Evolutionary conservation across 1,140 invertebrate genomes (phyloP).

Genomic region (Antheraea mylitta): DNA sequence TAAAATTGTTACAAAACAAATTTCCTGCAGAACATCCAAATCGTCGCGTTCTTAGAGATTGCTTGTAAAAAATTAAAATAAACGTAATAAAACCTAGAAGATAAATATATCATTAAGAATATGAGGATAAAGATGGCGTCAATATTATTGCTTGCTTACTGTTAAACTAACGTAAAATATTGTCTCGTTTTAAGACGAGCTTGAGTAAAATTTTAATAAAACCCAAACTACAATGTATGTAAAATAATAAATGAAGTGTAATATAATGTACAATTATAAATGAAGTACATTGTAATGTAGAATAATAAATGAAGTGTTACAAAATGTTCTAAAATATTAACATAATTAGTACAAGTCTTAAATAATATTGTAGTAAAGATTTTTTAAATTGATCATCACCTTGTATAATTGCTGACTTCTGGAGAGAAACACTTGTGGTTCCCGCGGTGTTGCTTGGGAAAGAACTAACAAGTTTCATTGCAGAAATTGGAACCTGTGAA

Average conservation of each 20-base stretch:
- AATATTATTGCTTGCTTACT: conserved; percentile 35
- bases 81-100: conserved; percentile 41
- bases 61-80: conserved; percentile 37
- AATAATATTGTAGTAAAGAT: not conserved
- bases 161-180: conserved; percentile 18
- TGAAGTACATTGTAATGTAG: no score
- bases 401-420: conserved; percentile 60
- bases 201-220: not conserved
- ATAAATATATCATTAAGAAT: conserved; percentile 56
- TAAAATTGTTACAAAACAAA: not conserved
- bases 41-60: not conserved
- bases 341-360: not conserved
- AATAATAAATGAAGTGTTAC: no score
- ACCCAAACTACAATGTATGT: not conserved
- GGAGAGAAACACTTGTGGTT: conserved; percentile 57
- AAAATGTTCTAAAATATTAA: no score
- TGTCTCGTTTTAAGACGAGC: not conserved
- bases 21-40: not conserved
- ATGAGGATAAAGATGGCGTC: conserved; percentile 30
- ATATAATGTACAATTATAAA: not conserved
- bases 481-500: conserved; percentile 68
- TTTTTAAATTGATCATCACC: conserved; percentile 5
- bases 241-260: not conserved
- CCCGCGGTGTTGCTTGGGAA: conserved; percentile 60
- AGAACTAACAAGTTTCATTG: conserved; percentile 59